Percentiles rank a stretch among this genome's conserved stretches.
These are phyloP conservation scores for Natrix natrix DNA, from an alignment of 2,797 vertebrate genomes.

Conservation along the genomic window DNA sequence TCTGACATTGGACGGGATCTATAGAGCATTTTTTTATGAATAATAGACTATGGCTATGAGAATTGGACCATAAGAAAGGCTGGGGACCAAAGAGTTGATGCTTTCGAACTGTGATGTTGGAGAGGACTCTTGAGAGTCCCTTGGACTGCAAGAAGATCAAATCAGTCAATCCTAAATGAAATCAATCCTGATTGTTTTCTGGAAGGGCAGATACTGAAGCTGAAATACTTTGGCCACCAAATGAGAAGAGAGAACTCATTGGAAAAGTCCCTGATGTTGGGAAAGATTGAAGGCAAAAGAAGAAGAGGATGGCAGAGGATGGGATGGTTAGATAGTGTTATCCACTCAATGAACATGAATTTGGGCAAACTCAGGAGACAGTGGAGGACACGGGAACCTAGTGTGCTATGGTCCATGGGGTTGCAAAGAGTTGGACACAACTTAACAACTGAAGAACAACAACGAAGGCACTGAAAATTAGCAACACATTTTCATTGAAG, in stretches of 20 bases:
- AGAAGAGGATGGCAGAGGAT: background rate
- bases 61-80: background rate
- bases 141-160: background rate
- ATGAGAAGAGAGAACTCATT: background rate
- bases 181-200: background rate
- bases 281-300: background rate
- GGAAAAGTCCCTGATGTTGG: background rate
- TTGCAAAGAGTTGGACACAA: background rate
- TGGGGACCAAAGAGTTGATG: background rate
- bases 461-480: background rate
- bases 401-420: background rate
- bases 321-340: background rate
- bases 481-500: background rate
- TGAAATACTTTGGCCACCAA: background rate
- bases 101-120: background rate
- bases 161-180: background rate
- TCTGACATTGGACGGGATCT: background rate
- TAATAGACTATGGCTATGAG: background rate
- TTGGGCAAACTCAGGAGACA: background rate
- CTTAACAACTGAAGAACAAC: background rate
- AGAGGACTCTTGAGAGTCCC: background rate
- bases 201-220: background rate
- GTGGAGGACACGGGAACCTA: background rate
- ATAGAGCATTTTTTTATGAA: background rate
- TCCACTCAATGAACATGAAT: background rate